Evolutionary conservation across 2,113 vertebrate species (phyloP).

Genomic region (Noctilio leporinus): DNA sequence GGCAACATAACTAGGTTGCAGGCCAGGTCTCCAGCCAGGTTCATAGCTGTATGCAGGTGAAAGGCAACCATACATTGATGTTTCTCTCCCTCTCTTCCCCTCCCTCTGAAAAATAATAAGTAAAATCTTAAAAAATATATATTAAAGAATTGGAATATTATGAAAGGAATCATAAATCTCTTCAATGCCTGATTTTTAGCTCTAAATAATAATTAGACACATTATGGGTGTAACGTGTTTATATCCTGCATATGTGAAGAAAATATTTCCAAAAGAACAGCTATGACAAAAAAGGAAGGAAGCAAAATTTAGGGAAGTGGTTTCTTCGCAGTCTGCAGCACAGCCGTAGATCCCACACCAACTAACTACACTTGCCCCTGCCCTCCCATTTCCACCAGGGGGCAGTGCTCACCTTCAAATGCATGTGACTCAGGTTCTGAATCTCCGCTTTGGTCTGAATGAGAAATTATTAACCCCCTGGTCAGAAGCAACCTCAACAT

Average conservation of each 20-base stretch:
- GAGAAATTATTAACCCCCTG: neutral
- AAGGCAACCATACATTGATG: no score
- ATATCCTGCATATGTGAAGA: neutral
- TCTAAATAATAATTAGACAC: slow-evolving; percentile 3
- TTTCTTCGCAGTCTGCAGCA: neutral
- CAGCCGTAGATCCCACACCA: fast-evolving
- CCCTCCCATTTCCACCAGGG: slow-evolving; percentile 36
- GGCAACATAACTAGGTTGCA: no score
- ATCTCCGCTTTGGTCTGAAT: fast-evolving
- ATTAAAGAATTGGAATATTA: neutral
- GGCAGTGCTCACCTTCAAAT: slow-evolving; percentile 49
- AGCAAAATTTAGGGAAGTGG: neutral
- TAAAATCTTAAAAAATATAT: no score
- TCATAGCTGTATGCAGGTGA: no score
- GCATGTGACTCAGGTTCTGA: neutral
- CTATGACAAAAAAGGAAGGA: neutral
- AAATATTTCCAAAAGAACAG: neutral
- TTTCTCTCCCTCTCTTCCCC: no score
- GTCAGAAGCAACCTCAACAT: neutral
- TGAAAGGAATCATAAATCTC: neutral
- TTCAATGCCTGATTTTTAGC: neutral
- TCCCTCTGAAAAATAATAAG: no score
- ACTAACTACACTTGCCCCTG: neutral
- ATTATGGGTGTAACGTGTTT: neutral
- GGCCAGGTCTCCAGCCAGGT: no score